Base-by-base conservation (phyloP, 2,797 vertebrate species). In the Acridotheres tristis region DNA sequence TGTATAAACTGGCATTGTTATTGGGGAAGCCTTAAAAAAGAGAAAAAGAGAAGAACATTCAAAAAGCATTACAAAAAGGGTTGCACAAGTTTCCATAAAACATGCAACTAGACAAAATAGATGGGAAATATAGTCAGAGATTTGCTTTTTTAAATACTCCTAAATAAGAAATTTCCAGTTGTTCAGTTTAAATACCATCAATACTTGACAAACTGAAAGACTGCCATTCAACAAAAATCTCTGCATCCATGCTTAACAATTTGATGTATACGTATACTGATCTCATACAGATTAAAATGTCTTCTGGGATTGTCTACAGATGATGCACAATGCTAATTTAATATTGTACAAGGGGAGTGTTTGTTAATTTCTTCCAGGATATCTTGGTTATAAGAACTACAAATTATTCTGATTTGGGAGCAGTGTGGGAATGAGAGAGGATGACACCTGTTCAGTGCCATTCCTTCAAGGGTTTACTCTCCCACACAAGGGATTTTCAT, bases 361-460 rank as follows among this genome's bases (percentile, higher is more conserved):
- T 78, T 50, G 61, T 66, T 86, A 29, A 76, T 91, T 94, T 86
- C 42, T 86, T 93, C 27, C 34, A 88, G 62, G 34, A 36, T 79
- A n/a, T 68, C 82, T 62, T 43, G 38, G 48, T 83, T 93, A 34
- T 82, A 84, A 91, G 63, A 91, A 79, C 40, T 29, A 67, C 85
- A 74, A 47, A 76, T 76, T 54, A 78, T 67, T 92, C 91, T 65
- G 66, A 75, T 88, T 78, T 88, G 83, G 73, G 69, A 88, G 72
- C 1, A 2, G 48, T 10, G 89, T 92, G 67, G 76, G 89, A 63
- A 53, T 29, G 83, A 77, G 68, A 74, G 68, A 73, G 42, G 67
- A 78, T 67, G 89, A 73, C 87, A 92, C 88, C 85, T 93, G 87
- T 21, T 95, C 79, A 72, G 61, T 21, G 66, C 25, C 63, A 53